phyloP scores from a whole-genome alignment of 2,797 vertebrate genomes.

The Hypotaenidia philippensis region DNA sequence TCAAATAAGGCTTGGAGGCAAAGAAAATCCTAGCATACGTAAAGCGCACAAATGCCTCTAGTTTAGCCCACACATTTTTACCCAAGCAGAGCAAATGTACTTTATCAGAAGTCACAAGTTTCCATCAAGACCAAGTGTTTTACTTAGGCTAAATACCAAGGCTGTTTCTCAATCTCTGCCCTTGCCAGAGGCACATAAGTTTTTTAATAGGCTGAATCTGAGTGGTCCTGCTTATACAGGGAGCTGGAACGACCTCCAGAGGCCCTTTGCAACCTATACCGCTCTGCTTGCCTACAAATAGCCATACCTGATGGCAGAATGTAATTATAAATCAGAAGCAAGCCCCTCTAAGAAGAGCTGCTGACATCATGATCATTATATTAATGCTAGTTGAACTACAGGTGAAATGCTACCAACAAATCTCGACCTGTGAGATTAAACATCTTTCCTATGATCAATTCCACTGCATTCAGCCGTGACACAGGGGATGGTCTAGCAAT shows the following conservation, averaged over 20 bases:
- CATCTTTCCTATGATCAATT: accelerated
- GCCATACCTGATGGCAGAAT: background rate
- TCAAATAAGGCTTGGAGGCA: background rate
- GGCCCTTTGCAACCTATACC: background rate
- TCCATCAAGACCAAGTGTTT: background rate
- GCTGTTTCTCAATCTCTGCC: background rate
- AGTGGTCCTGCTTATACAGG: background rate
- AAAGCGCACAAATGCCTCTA: background rate
- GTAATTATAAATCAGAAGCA: background rate
- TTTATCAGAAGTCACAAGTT: background rate
- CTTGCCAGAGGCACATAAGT: background rate
- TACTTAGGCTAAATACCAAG: background rate
- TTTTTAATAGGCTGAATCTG: background rate
- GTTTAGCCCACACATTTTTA: background rate
- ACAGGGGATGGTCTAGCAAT: background rate
- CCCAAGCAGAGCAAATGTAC: background rate
- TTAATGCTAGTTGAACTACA: background rate
- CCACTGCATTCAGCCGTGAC: background rate
- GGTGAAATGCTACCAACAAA: background rate
- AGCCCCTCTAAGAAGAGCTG: background rate
- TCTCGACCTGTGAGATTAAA: accelerated
- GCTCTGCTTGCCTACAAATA: background rate
- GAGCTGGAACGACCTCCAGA: background rate
- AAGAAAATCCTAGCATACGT: background rate
- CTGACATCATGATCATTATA: background rate